Conservation (phyloP, 2,888 invertebrate genomes). For the Caenorhabditis sp. region DNA sequence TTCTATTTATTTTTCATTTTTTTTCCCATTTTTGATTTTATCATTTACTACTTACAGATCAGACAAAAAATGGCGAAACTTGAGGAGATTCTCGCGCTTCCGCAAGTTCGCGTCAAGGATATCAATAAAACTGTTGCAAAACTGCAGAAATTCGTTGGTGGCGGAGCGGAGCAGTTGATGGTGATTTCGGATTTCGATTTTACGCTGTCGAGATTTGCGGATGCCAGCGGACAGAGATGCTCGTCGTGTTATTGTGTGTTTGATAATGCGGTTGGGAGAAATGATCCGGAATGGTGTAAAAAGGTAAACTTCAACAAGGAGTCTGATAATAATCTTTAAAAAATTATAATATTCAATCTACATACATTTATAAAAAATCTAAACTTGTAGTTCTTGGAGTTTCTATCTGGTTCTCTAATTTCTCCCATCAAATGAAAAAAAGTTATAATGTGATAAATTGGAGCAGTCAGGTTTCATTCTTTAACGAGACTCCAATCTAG, state of each 20-base stretch:
- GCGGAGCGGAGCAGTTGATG: slow-evolving; percentile 43
- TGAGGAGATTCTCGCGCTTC: slow-evolving; percentile 22
- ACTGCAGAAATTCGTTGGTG: slow-evolving; percentile 35
- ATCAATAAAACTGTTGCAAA: slow-evolving; percentile 29
- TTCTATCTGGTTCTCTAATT: too few relatives aligned
- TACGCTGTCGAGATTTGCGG: slow-evolving; percentile 63
- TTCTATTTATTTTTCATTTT: background rate
- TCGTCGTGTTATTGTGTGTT: slow-evolving; percentile 70
- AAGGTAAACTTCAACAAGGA: too few relatives aligned
- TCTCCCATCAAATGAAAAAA: too few relatives aligned
- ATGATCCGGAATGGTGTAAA: slow-evolving; percentile 36
- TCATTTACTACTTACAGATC: too few relatives aligned
- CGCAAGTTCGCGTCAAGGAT: slow-evolving; percentile 47
- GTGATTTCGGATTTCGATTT: slow-evolving; percentile 70
- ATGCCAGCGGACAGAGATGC: slow-evolving; percentile 59
- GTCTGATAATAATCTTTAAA: too few relatives aligned
- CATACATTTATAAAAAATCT: too few relatives aligned
- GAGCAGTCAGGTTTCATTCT: too few relatives aligned
- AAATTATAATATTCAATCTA: too few relatives aligned
- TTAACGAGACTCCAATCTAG: too few relatives aligned
- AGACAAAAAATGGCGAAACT: slow-evolving; percentile 14
- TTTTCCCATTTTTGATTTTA: background rate
- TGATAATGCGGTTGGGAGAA: slow-evolving; percentile 56
- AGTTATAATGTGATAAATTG: too few relatives aligned
- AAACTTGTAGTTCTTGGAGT: too few relatives aligned